Evolutionary conservation across 2,888 invertebrate genomes (phyloP).

Genomic region (Hartigia nigra): DNA sequence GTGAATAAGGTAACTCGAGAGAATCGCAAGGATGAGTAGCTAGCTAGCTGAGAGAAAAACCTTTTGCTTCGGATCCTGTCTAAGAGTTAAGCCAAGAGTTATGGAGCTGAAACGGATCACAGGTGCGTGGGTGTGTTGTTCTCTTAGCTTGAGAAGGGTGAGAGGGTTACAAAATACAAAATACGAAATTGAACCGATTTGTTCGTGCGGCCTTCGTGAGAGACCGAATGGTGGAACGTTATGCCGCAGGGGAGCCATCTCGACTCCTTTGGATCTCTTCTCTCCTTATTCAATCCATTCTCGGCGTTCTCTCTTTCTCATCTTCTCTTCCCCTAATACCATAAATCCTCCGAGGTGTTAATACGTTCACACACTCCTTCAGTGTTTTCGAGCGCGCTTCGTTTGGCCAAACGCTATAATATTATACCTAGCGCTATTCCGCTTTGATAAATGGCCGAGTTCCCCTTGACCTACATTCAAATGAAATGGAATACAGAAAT

Average conservation of each 20-base stretch:
- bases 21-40: not conserved
- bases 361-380: conserved; percentile 59
- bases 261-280: conserved; percentile 27
- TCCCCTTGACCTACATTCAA: not conserved
- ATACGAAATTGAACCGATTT: conserved; percentile 62
- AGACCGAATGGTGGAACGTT: conserved; percentile 31
- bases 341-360: conserved; percentile 64
- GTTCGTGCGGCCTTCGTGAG: conserved; percentile 56
- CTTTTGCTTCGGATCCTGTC: not conserved
- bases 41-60: not conserved
- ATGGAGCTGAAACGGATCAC: conserved; percentile 43
- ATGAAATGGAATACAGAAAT: not conserved
- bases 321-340: conserved; percentile 48
- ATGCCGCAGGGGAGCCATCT: conserved; percentile 49
- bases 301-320: conserved; percentile 12
- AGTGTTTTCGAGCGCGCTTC: conserved; percentile 33
- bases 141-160: not conserved
- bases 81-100: conserved; percentile 30
- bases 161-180: conserved; percentile 52
- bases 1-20: not conserved
- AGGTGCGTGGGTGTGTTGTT: conserved; percentile 34
- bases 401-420: not conserved
- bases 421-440: not conserved
- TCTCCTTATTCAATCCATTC: conserved; percentile 15
- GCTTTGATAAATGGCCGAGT: not conserved